These are phyloP conservation scores for Harpalus rufipes DNA, from an alignment of 2,888 invertebrate species.

Conservation along the genomic window DNA sequence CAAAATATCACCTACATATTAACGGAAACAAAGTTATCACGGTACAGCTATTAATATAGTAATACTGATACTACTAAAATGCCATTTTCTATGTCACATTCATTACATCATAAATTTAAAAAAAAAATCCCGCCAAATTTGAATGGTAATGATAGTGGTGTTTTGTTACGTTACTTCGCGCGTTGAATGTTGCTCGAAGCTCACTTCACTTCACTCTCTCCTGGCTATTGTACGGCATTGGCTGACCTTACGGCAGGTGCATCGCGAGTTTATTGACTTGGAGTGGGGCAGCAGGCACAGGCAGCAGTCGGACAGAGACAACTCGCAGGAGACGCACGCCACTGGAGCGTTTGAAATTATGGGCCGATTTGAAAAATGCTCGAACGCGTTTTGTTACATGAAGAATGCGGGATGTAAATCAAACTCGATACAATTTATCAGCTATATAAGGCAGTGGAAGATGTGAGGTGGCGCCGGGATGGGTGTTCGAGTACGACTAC, in stretches of 20 bases:
- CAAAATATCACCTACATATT: no score
- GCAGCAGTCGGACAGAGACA: slow-evolving; percentile 22
- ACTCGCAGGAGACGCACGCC: slow-evolving; percentile 45
- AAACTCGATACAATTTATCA: slow-evolving; percentile 77
- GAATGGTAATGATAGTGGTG: neutral
- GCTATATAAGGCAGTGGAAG: slow-evolving; percentile 74
- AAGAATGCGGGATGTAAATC: slow-evolving; percentile 78
- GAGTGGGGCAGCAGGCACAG: slow-evolving; percentile 56
- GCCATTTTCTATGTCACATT: no score
- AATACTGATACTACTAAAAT: no score
- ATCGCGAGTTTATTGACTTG: slow-evolving; percentile 77
- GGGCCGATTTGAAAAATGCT: slow-evolving; percentile 75
- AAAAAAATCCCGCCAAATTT: neutral
- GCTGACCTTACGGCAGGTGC: slow-evolving; percentile 78
- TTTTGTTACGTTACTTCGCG: neutral
- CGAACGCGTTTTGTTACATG: slow-evolving; percentile 76
- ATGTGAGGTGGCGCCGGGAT: slow-evolving; percentile 69
- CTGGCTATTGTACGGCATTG: slow-evolving; percentile 64
- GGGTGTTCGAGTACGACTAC: slow-evolving; percentile 45
- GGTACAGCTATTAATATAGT: no score
- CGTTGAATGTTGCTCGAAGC: slow-evolving; percentile 6
- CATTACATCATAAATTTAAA: no score
- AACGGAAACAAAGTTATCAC: no score
- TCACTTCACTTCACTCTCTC: slow-evolving; percentile 19
- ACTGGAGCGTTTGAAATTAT: slow-evolving; percentile 70